These are phyloP conservation scores for Ptiloglossa arizonensis DNA, from an alignment of 1,140 invertebrate species.

Conservation along the genomic window DNA sequence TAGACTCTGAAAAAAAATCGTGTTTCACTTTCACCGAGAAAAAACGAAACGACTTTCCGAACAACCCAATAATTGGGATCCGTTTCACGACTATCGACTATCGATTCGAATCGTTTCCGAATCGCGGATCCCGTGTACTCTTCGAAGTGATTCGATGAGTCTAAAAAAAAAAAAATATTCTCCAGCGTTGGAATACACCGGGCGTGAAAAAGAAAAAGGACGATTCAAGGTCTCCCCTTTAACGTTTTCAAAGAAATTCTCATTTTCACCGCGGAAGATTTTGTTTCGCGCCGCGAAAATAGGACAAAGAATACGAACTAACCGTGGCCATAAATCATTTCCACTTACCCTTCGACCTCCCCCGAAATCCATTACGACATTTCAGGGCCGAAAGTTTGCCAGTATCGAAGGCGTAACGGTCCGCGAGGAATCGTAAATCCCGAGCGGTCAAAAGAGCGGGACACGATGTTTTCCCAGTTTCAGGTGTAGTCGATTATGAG, in stretches of 20 bases:
- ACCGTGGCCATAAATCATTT: constrained; percentile 30
- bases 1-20: too few species aligned
- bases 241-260: background rate
- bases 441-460: background rate
- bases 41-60: too few species aligned
- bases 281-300: constrained; percentile 1
- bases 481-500: constrained; percentile 51
- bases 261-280: constrained; percentile 1
- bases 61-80: too few species aligned
- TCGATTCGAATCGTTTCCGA: too few species aligned
- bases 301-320: constrained; percentile 1
- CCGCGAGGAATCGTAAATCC: constrained; percentile 27
- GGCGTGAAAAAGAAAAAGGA: background rate
- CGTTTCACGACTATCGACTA: too few species aligned
- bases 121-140: too few species aligned
- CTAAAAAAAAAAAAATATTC: too few species aligned
- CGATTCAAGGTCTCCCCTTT: constrained; percentile 17
- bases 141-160: background rate
- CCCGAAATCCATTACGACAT: constrained; percentile 46
- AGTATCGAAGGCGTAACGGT: constrained; percentile 29
- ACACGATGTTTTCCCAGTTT: constrained; percentile 39
- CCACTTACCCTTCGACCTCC: constrained; percentile 37
- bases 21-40: too few species aligned
- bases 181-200: background rate
- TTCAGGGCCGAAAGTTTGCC: constrained; percentile 35